These are phyloP conservation scores for Calliphora vicina DNA, from an alignment of 1,140 invertebrate species.

Conservation along the genomic window DNA sequence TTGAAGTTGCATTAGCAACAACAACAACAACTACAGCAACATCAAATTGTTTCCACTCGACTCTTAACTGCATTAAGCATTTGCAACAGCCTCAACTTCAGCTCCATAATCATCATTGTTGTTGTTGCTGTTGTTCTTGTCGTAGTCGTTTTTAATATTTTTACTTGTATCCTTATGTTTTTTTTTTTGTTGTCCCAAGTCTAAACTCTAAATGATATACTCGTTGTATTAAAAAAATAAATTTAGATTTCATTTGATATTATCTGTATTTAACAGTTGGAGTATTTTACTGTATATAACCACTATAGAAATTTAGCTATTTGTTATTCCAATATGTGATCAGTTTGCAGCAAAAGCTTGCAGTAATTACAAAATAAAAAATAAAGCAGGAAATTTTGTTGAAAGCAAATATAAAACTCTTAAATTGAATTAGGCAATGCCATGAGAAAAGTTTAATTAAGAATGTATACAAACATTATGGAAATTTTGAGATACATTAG, in stretches of 20 bases:
- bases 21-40: not conserved
- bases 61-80: not conserved
- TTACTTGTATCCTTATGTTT: too few species aligned
- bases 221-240: not conserved
- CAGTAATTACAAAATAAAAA: too few species aligned
- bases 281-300: too few species aligned
- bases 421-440: too few species aligned
- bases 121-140: not conserved
- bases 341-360: too few species aligned
- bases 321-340: too few species aligned
- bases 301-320: too few species aligned
- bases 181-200: not conserved
- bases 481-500: not conserved
- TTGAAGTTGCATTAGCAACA: not conserved
- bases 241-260: conserved; percentile 17
- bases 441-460: too few species aligned
- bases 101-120: not conserved
- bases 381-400: too few species aligned
- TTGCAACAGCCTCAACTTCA: not conserved
- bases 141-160: too few species aligned
- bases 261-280: conserved; percentile 10
- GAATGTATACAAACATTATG: not conserved
- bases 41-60: not conserved
- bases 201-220: not conserved
- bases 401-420: too few species aligned